These are phyloP conservation scores for Takifugu rubripes DNA, from an alignment of 2,797 vertebrate genomes.

Conservation along the genomic window DNA sequence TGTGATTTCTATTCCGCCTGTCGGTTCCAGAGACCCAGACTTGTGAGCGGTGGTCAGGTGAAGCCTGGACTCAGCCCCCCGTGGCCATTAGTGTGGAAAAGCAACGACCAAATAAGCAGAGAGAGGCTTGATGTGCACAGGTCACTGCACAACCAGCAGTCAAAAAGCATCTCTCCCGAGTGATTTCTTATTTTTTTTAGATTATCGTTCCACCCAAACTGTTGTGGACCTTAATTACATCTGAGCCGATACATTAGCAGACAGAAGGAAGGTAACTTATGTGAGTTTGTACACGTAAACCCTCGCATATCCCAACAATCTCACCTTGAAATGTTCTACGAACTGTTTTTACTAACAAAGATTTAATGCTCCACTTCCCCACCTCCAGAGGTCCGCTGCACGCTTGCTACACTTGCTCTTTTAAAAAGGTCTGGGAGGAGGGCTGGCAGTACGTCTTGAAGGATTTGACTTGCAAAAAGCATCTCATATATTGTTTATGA, in stretches of 20 bases:
- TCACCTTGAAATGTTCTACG: neutral
- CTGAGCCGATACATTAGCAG: conserved; percentile 39
- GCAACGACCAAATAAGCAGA: conserved; percentile 78
- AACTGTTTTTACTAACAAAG: conserved; percentile 49
- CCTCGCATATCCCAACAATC: conserved; percentile 2
- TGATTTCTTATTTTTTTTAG: conserved; percentile 41
- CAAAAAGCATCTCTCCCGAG: conserved; percentile 71
- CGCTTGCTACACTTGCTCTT: conserved; percentile 41
- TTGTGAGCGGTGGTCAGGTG: conserved; percentile 80
- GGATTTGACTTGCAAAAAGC: conserved; percentile 99
- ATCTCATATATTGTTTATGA: conserved; percentile 98
- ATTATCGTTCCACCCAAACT: conserved; percentile 50
- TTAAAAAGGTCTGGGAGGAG: conserved; percentile 65
- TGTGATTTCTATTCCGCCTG: conserved; percentile 81
- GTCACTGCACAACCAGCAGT: conserved; percentile 82
- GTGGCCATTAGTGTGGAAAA: conserved; percentile 81
- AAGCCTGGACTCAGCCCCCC: conserved; percentile 74
- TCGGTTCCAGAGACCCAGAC: conserved; percentile 75
- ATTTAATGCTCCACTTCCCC: conserved; percentile 53
- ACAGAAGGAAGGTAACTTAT: conserved; percentile 20
- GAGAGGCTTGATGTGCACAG: conserved; percentile 77
- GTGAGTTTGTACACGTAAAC: conserved; percentile 32
- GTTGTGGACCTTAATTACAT: conserved; percentile 69
- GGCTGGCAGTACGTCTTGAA: conserved; percentile 74
- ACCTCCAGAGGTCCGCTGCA: conserved; percentile 44